Conservation (phyloP, 1,140 invertebrate genomes). For the Bombus sylvicola region DNA sequence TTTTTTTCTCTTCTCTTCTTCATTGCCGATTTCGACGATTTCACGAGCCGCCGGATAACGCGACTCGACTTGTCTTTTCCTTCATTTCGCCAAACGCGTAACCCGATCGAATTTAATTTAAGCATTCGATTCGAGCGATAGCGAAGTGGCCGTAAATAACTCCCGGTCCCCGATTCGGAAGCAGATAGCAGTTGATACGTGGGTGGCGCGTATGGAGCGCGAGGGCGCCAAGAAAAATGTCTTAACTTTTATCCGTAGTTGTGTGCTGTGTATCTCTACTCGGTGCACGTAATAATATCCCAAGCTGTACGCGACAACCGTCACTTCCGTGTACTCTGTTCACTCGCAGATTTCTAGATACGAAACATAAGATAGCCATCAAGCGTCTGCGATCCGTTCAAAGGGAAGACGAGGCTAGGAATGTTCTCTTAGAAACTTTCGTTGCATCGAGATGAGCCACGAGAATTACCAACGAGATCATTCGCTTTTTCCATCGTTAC, state of each 20-base stretch:
- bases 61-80: background rate
- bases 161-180: constrained; percentile 26
- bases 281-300: constrained; percentile 17
- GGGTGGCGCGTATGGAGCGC: constrained; percentile 41
- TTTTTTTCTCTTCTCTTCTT: no score
- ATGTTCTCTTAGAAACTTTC: background rate
- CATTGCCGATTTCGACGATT: no score
- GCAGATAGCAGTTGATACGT: constrained; percentile 28
- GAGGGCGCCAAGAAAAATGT: constrained; percentile 44
- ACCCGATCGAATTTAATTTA: constrained; percentile 30
- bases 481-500: no score
- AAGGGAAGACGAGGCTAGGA: background rate
- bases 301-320: constrained; percentile 51
- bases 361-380: background rate
- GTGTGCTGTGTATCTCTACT: background rate
- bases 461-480: no score
- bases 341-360: constrained; percentile 35
- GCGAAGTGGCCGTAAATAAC: constrained; percentile 34
- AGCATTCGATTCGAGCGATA: constrained; percentile 22
- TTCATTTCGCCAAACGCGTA: background rate
- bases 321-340: constrained; percentile 69
- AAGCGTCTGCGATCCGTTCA: background rate
- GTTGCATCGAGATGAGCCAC: background rate
- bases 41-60: no score
- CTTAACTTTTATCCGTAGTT: constrained; percentile 14